Conservation (phyloP, 2,888 invertebrate genomes). For the Drosophila mettleri region DNA sequence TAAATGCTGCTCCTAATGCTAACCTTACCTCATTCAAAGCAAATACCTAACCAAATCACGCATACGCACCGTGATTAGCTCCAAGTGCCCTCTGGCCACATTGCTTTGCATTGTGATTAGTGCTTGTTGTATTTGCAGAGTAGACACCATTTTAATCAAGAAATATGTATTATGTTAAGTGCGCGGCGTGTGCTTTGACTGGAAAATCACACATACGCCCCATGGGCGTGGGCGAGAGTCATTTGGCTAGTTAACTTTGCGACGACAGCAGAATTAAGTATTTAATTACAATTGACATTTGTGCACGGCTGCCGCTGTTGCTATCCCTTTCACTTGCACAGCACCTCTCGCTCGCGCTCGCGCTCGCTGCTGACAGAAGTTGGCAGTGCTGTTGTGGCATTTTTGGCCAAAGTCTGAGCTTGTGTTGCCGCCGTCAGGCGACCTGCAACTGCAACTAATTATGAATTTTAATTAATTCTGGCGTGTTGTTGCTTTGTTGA, state of each 20-base stretch:
- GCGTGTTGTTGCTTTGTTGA: constrained; percentile 30
- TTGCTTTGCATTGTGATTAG: not conserved
- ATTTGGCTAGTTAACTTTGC: constrained; percentile 18
- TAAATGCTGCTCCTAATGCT: not conserved
- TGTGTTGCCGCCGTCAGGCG: constrained; percentile 25
- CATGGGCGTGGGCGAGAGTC: constrained; percentile 4
- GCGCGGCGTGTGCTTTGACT: not conserved
- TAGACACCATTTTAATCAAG: not conserved
- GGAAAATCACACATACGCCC: constrained; percentile 23
- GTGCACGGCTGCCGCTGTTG: not conserved
- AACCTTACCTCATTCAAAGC: not conserved
- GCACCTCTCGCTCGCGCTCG: not conserved
- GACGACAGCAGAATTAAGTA: constrained; percentile 35
- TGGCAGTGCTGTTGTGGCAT: not conserved
- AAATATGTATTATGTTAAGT: not conserved
- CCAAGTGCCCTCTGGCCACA: not conserved
- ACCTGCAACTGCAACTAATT: constrained; percentile 59
- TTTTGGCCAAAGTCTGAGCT: constrained; percentile 40
- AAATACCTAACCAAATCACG: not conserved
- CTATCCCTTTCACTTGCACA: not conserved
- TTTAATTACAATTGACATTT: constrained; percentile 43
- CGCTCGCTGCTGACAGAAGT: not conserved
- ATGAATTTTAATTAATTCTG: constrained; percentile 73
- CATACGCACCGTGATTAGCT: not conserved
- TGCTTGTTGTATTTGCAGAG: not conserved